Evolutionary conservation across 2,888 invertebrate species (phyloP), one percentile per base, ranked within the genome.

Genomic region (Palloptera scutellata): DNA sequence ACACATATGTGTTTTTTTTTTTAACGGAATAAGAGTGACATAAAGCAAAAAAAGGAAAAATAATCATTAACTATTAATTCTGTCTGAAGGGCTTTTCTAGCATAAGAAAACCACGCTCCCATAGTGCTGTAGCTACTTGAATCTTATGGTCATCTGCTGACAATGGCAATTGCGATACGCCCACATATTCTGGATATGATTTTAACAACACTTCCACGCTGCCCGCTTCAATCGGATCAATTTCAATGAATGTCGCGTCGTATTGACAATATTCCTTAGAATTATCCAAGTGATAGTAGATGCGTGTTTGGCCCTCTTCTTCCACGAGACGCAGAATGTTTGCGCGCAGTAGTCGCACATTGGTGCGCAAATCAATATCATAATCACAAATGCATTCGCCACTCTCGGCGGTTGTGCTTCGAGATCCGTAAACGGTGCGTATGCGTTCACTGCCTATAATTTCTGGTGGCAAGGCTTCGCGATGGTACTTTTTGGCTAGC

Each of bases 201-300:
- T 86, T 86, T 64, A 95, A 89, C 43, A 97, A 86, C 64, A 87
- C 87, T 78, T 91, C 90, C 13, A 97, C 86, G 0, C 90, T 91
- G 1, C 90, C 89, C 0, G 92, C 90, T 71, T 90, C 86, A 1
- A 89, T 87, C 1, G 88, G 86, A 12, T 90, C 89, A 69, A 97
- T 88, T 81, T 94, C 94, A 70, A 97, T 83, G 80, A 87, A 91
- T 76, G 92, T 91, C 1, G 89, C 87, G 43, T 95, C 95, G 80
- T 89, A 90, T 45, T 91, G 94, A 80, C 95, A 94, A 80, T 95
- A 96, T 76, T 93, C 91, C 72, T 92, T 87, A 0, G 93, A 91
- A 84, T 98, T 98, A 79, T 96, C 95, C 54, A 91, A 86, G 72
- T 91, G 91, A 83, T 94, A 94, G 84, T 95, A 97, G 43, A 97